Conservation (phyloP, 2,888 invertebrate species). For the Autographa pulchrina region DNA sequence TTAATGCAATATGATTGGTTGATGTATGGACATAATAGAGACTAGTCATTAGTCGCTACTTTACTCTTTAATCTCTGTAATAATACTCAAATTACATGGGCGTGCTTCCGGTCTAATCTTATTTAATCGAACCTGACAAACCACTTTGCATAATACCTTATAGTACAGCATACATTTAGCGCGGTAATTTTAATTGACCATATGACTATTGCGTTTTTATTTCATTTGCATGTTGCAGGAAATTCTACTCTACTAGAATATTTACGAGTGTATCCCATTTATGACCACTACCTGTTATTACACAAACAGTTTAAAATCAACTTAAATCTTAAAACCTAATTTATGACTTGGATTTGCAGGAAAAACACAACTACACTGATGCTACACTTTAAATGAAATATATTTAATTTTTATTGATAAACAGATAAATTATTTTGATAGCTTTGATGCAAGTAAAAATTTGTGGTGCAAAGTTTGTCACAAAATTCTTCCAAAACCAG, state of each 20-base stretch:
- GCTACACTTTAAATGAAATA: too few relatives aligned
- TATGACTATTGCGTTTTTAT: constrained; percentile 1
- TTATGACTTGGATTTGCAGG: too few relatives aligned
- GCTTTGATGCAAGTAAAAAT: background rate
- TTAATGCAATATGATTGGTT: background rate
- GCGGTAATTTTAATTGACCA: background rate
- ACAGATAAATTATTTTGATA: too few relatives aligned
- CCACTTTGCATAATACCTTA: constrained; percentile 15
- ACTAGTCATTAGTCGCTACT: constrained; percentile 19
- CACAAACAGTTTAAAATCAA: too few relatives aligned
- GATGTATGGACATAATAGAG: background rate
- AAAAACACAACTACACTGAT: too few relatives aligned
- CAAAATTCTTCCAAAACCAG: background rate
- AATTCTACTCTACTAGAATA: background rate
- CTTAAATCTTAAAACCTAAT: too few relatives aligned
- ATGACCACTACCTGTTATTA: background rate
- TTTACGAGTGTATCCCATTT: background rate
- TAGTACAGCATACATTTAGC: background rate
- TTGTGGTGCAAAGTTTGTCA: background rate
- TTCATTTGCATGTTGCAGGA: background rate
- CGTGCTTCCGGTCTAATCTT: constrained; percentile 19
- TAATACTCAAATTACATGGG: constrained; percentile 6
- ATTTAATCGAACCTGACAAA: constrained; percentile 24
- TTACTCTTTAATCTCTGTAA: background rate
- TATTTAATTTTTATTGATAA: too few relatives aligned